A percentile compares a stretch with the other conserved stretches of the same genome.
Conservation (phyloP, 2,797 vertebrate species). For the Natrix natrix region DNA sequence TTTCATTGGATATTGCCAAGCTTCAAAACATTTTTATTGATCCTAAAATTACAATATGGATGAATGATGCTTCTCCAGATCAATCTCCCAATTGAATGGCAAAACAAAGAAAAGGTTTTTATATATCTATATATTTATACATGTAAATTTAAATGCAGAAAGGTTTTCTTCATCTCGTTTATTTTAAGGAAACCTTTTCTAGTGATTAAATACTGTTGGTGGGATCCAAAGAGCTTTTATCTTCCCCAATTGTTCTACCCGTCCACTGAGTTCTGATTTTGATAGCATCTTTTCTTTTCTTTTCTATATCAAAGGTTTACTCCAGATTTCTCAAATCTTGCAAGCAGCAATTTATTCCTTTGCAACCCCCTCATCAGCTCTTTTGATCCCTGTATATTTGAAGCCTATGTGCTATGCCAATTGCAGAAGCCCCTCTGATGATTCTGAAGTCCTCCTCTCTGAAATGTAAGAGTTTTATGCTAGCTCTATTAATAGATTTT, state of each 20-base stretch:
- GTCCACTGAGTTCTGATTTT: neutral
- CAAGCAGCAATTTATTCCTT: neutral
- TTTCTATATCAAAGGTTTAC: neutral
- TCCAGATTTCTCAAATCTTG: neutral
- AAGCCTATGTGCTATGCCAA: constrained; percentile 40
- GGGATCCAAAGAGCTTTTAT: neutral
- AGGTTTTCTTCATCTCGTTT: constrained; percentile 31
- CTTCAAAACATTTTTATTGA: constrained; percentile 66
- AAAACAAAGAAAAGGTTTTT: constrained; percentile 56
- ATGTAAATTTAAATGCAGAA: constrained; percentile 44
- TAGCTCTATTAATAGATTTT: constrained; percentile 39
- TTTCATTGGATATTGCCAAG: constrained; percentile 42
- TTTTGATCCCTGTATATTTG: constrained; percentile 26
- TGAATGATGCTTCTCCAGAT: constrained; percentile 56
- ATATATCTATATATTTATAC: constrained; percentile 26
- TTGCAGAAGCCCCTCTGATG: constrained; percentile 51
- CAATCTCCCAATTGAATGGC: constrained; percentile 54
- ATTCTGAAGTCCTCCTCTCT: constrained; percentile 56
- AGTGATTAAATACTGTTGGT: constrained; percentile 50
- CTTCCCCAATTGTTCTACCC: neutral
- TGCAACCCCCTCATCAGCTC: neutral
- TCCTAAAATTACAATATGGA: constrained; percentile 61
- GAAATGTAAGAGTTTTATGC: constrained; percentile 42
- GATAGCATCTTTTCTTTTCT: neutral
- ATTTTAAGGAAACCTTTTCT: constrained; percentile 51